These are phyloP conservation scores for Apotomis betuletana DNA, from an alignment of 2,888 invertebrate species.

Conservation along the genomic window DNA sequence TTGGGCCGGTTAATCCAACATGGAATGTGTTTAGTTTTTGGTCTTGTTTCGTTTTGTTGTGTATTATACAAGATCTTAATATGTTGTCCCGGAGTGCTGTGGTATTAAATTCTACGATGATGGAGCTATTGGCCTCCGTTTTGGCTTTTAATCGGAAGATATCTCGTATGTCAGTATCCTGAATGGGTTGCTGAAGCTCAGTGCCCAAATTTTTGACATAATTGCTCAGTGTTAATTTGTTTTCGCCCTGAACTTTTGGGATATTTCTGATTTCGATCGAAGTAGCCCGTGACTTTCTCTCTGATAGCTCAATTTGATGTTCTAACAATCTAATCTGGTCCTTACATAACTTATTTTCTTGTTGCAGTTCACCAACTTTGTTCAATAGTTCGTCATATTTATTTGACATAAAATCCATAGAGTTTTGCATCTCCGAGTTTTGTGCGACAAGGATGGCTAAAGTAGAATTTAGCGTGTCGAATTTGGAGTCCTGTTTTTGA, in stretches of 20 bases:
- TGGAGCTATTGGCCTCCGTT: not conserved
- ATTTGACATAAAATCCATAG: slow-evolving; percentile 5
- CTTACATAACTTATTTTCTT: not conserved
- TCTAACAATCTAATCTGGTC: not conserved
- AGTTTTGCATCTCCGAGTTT: slow-evolving; percentile 5
- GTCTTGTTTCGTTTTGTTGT: not conserved
- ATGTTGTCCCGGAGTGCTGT: not conserved
- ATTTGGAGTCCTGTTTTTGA: not conserved
- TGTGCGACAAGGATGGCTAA: not conserved
- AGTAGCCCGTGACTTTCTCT: not conserved
- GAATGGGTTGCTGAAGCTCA: not conserved
- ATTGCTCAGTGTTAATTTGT: not conserved
- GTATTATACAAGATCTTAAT: not conserved
- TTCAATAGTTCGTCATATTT: slow-evolving; percentile 4
- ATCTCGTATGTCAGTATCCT: slow-evolving; percentile 1
- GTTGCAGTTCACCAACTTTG: not conserved
- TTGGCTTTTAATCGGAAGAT: slow-evolving; percentile 1
- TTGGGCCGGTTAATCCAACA: not conserved
- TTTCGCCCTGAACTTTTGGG: not conserved
- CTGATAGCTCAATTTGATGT: not conserved
- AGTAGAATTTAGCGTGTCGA: not conserved
- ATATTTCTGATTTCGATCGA: slow-evolving; percentile 7
- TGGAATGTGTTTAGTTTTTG: not conserved
- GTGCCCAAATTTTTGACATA: not conserved
- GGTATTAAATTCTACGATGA: slow-evolving; percentile 1